These are phyloP conservation scores for Lonchura striata DNA, from an alignment of 2,113 vertebrate genomes.

Conservation along the genomic window DNA sequence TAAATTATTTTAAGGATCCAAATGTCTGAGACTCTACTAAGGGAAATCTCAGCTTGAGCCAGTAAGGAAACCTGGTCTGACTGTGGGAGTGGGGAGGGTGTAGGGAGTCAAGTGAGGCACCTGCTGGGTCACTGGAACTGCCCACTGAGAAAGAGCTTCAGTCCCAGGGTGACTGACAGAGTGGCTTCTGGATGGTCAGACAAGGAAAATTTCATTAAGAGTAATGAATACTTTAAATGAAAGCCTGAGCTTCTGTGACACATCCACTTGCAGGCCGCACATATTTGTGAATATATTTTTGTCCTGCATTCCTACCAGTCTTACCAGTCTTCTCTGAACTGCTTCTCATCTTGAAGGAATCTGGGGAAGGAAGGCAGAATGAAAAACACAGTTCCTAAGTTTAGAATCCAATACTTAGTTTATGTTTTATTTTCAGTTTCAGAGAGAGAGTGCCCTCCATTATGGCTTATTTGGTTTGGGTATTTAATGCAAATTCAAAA, in stretches of 20 bases:
- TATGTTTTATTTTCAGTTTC: not conserved
- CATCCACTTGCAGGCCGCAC: not conserved
- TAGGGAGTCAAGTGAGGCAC: not conserved
- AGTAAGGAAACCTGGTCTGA: not conserved
- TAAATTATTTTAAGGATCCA: not conserved
- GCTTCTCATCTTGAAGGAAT: not conserved
- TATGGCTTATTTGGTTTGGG: not conserved
- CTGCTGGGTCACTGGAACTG: accelerated
- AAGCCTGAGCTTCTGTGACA: not conserved
- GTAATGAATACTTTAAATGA: not conserved
- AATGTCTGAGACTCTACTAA: not conserved
- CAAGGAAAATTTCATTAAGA: not conserved
- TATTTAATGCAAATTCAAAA: not conserved
- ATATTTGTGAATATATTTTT: not conserved
- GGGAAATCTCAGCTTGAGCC: accelerated
- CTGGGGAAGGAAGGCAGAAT: not conserved
- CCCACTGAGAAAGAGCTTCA: not conserved
- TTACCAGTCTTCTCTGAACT: not conserved
- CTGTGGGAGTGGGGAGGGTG: not conserved
- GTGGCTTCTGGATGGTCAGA: not conserved
- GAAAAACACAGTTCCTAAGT: not conserved
- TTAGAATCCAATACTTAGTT: not conserved
- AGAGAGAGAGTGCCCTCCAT: not conserved
- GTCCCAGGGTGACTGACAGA: not conserved
- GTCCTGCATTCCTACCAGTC: not conserved